phyloP scores from a whole-genome alignment of 1,140 invertebrate species.

The Epicauta chinensis region DNA sequence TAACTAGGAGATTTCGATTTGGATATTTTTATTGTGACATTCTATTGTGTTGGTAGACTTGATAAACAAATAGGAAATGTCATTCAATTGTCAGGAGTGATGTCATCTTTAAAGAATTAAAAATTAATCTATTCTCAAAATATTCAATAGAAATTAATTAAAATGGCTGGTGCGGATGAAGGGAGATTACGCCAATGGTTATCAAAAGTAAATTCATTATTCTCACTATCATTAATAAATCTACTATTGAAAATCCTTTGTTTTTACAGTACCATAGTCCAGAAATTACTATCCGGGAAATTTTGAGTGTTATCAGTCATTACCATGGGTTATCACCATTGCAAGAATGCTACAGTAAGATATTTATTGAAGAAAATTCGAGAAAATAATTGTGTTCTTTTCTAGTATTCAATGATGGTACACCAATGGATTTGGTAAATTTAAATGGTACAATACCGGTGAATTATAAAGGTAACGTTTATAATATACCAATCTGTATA shows the following conservation, averaged over 20 bases:
- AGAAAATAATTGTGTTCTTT: constrained; percentile 41
- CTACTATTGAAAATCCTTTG: background rate
- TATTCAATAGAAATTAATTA: too few species aligned
- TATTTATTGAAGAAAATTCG: constrained; percentile 22
- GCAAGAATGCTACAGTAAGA: constrained; percentile 59
- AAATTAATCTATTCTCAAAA: too few species aligned
- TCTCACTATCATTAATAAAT: background rate
- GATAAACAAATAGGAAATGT: too few species aligned
- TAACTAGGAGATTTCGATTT: too few species aligned
- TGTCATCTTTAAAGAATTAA: too few species aligned
- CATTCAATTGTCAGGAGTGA: too few species aligned
- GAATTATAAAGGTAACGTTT: constrained; percentile 78
- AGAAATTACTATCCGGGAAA: constrained; percentile 68
- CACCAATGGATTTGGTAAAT: constrained; percentile 71
- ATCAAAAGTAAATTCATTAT: constrained; percentile 5
- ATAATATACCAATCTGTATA: constrained; percentile 96
- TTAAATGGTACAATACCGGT: constrained; percentile 92
- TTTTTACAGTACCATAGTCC: constrained; percentile 63
- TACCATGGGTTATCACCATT: constrained; percentile 66
- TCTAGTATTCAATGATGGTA: constrained; percentile 88
- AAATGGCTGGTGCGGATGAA: too few species aligned
- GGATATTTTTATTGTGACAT: too few species aligned
- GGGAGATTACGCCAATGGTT: background rate
- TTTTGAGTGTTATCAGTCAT: constrained; percentile 58
- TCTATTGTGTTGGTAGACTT: too few species aligned